Base-by-base conservation (phyloP, 2,888 invertebrate genomes). In the Ariolimax columbianus region DNA sequence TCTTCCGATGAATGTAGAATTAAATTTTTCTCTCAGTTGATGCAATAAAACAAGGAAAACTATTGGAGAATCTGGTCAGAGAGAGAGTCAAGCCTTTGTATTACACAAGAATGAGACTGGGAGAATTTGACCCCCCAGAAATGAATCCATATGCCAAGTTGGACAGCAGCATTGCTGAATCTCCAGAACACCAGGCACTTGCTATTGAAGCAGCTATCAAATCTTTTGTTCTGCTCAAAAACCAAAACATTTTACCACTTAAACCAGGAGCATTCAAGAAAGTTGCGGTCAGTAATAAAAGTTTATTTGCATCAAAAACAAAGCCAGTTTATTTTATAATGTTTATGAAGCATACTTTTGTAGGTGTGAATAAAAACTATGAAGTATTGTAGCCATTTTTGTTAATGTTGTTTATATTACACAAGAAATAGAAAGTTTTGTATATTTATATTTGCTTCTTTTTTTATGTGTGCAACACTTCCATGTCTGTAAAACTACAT, bases 161-260 rank as follows among this genome's bases (percentile, higher is more conserved):
- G 47, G 77, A 87, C 72, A 66, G 87, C 43, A 87, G 89, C 23
- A 89, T 88, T 17, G 90, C 91, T 4, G 89, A 91, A 81, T 91
- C 88, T 75, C 86, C 87, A 0, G 89, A 81, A 40, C 91, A 92
- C 79, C 86, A 87, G 40, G 47, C 86, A 9, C 87, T 91, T n/a
- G 89, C 91, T 38, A 80, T 91, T 1, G 86, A 89, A 63, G 91
- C 92, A 23, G 92, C 93, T 40, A 88, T 89, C 86, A 91, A 91
- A 86, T 89, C 91, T n/a, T 91, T 92, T 86, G 92, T 92, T 6
- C 84, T 93, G 82, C 87, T 93, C 78, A 93, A 93, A 84, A 91
- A 92, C 73, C 79, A 84, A 26, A 66, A 89, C 33, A 43, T 87
- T n/a, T 86, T 91, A 23, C 90, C 91, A 70, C 70, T 92, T 3